Base-by-base conservation (phyloP, 2,888 invertebrate species). In the Diachrysia chrysitis region DNA sequence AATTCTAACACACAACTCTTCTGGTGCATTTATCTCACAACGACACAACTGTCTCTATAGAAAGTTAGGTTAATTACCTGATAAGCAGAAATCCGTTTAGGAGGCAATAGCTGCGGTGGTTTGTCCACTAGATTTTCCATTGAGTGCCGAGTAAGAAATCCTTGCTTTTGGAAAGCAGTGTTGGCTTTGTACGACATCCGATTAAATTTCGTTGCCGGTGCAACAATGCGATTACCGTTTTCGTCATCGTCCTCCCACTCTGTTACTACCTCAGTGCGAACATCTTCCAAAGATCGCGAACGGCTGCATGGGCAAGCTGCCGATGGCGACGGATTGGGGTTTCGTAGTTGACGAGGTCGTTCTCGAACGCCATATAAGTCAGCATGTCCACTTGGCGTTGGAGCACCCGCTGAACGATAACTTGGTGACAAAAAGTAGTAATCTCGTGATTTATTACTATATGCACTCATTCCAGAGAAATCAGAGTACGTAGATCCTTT, bases 211-310 rank as follows among this genome's bases (percentile, higher is more conserved):
- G 95, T 92, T 2, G 92, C 93, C 58, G 95, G 94, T 32, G 95
- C 95, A 17, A 94, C 93, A 21, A 96, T 92, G 14, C 96, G 92
- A 81, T 96, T 96, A 53, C 96, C 96, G 81, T 96, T 96, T 82
- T 96, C 96, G 69, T 96, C 96, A 71, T 96, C 96, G 75, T 96
- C 96, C 75, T 96, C 96, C 96, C 96, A 97, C 73, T 95, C 94
- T n/a, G 95, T 95, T 83, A 96, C 96, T 57, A 97, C 95, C 69
- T 97, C 97, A 23, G 96, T 96, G 57, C 97, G 95, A 16, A 97
- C 97, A 85, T 97, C 97, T 83, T 97, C 97, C 89, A 97, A 94
- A 2, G 97, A 97, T 64, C 97, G 96, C 17, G 97, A 97, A 57
- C 97, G 95, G 58, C 95, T 95, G 86, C 97, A 97, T 23, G 96